Percentiles rank a stretch among this genome's conserved stretches.
Evolutionary conservation across 2,797 vertebrate genomes (phyloP).

Genomic region (Acropternis orthonyx): DNA sequence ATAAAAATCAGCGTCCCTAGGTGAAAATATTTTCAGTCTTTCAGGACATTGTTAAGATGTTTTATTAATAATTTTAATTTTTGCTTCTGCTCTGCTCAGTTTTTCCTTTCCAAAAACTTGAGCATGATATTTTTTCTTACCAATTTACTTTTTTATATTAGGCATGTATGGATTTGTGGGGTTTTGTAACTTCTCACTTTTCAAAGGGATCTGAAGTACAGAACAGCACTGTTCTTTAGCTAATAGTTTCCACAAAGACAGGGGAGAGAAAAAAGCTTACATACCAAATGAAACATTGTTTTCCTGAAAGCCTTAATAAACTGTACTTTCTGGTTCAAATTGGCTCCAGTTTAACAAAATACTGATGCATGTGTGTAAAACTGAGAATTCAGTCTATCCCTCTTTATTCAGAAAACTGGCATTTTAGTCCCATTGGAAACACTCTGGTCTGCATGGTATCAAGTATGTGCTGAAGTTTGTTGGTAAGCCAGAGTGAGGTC

Average conservation of each 20-base stretch:
- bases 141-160: not conserved
- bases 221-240: not conserved
- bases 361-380: not conserved
- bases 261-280: not conserved
- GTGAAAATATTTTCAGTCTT: not conserved
- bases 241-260: not conserved
- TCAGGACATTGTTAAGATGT: not conserved
- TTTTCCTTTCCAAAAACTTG: not conserved
- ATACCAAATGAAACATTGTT: not conserved
- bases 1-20: not conserved
- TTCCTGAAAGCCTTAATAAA: conserved; percentile 12
- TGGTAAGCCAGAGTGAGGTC: not conserved
- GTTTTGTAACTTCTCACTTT: not conserved
- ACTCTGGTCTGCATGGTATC: not conserved
- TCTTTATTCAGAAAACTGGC: not conserved
- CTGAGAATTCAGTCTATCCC: not conserved
- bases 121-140: not conserved
- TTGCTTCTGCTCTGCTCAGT: not conserved
- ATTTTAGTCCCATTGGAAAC: not conserved
- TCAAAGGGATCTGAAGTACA: not conserved
- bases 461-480: not conserved
- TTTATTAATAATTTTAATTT: conserved; percentile 8
- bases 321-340: not conserved
- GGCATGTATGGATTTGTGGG: not conserved
- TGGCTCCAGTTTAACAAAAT: not conserved